Percentiles rank a stretch among this genome's conserved stretches.
phyloP scores from a whole-genome alignment of 1,140 invertebrate genomes.

The Tribolium castaneum region DNA sequence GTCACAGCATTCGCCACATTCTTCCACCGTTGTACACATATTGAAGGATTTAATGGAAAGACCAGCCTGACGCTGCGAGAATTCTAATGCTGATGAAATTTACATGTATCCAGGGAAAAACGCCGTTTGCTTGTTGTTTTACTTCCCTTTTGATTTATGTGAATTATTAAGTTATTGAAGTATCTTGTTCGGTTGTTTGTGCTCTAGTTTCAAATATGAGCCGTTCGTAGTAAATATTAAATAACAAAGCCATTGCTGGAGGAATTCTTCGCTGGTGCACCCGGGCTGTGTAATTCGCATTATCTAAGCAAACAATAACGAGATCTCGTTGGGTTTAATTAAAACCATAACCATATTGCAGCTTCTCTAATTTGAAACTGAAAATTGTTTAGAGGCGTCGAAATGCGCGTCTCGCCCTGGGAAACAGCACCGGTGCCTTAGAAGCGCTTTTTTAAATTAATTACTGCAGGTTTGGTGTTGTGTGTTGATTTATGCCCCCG shows the following conservation, averaged over 20 bases:
- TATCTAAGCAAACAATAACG: constrained; percentile 30
- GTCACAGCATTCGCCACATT: constrained; percentile 34
- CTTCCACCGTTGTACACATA: constrained; percentile 22
- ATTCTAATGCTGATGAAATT: constrained; percentile 12
- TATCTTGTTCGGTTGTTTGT: too few relatives aligned
- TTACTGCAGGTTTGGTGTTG: constrained; percentile 19
- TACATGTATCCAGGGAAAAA: not conserved
- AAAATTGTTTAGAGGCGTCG: not conserved
- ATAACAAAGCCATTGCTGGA: too few relatives aligned
- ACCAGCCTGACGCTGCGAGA: not conserved
- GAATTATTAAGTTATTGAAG: too few relatives aligned
- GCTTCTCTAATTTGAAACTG: constrained; percentile 5
- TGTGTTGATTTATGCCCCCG: constrained; percentile 6
- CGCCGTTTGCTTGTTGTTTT: too few relatives aligned
- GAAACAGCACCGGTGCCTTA: not conserved
- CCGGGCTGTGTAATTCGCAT: constrained; percentile 17
- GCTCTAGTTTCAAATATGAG: too few relatives aligned
- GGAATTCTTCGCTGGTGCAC: not conserved
- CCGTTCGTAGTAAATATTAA: too few relatives aligned
- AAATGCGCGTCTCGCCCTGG: too few relatives aligned
- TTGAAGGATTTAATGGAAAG: constrained; percentile 30
- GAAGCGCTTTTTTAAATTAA: constrained; percentile 13
- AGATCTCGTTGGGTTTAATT: constrained; percentile 31
- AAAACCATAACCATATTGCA: constrained; percentile 6
- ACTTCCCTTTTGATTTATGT: too few relatives aligned